A percentile compares a stretch with the other conserved stretches of the same genome.
These are phyloP conservation scores for Trissolcus brochymenae DNA, from an alignment of 2,888 invertebrate genomes.

Conservation along the genomic window DNA sequence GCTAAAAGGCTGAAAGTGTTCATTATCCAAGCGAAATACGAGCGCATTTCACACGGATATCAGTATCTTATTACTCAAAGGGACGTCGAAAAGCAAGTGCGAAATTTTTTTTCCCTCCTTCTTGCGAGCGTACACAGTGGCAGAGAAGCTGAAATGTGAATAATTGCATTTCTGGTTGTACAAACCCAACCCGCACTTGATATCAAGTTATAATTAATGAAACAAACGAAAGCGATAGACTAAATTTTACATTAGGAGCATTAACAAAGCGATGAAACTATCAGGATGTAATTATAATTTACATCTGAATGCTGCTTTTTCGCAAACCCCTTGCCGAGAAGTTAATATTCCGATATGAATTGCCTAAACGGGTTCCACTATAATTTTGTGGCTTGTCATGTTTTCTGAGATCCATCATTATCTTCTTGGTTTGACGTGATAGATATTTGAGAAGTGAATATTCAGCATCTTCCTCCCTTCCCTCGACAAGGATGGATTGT, in stretches of 20 bases:
- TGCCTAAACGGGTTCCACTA: not conserved
- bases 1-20: conserved; percentile 26
- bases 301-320: conserved; percentile 8
- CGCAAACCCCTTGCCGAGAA: not conserved
- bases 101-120: conserved; percentile 2
- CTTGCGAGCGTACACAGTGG: conserved; percentile 1
- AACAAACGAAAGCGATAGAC: conserved; percentile 9
- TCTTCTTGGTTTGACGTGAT: conserved; percentile 18
- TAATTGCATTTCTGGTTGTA: conserved; percentile 1
- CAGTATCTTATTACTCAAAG: conserved; percentile 13
- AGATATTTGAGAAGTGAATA: conserved; percentile 17
- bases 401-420: conserved; percentile 9
- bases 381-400: conserved; percentile 9
- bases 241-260: conserved; percentile 1
- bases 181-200: not conserved
- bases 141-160: conserved; percentile 17
- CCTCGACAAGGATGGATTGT: conserved; percentile 6
- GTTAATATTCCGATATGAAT: conserved; percentile 5
- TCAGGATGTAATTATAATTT: conserved; percentile 16
- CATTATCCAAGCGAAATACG: conserved; percentile 18
- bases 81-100: conserved; percentile 11
- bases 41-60: conserved; percentile 13
- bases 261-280: conserved; percentile 10
- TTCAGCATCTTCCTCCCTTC: conserved; percentile 14
- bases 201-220: conserved; percentile 16